phyloP scores from a whole-genome alignment of 35 echinoderm and acorn worm genomes.

The Holothuria glaberrima region DNA sequence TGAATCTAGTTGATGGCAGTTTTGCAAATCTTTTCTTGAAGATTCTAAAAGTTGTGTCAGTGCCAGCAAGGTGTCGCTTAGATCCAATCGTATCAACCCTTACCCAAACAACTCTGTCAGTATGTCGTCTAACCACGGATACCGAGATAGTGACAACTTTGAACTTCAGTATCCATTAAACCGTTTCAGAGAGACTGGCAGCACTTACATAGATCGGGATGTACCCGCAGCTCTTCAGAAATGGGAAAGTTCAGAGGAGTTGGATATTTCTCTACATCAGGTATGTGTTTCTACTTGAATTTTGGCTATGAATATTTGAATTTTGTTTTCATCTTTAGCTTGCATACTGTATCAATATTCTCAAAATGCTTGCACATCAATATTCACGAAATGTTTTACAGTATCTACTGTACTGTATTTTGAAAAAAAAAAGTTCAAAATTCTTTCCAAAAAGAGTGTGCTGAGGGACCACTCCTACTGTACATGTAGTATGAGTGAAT shows the following conservation, averaged over 20 bases:
- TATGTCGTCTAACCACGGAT: not conserved
- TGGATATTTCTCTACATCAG: conserved; percentile 36
- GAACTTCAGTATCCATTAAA: conserved; percentile 1
- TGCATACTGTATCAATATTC: too few relatives aligned
- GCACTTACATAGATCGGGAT: not conserved
- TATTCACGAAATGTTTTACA: too few relatives aligned
- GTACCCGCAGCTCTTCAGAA: not conserved
- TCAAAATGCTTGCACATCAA: too few relatives aligned
- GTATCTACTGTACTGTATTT: too few relatives aligned
- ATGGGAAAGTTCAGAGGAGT: conserved; percentile 38
- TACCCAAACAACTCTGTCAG: not conserved
- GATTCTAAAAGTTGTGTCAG: not conserved
- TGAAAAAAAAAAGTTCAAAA: too few relatives aligned
- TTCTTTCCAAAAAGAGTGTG: too few relatives aligned
- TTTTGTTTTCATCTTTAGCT: too few relatives aligned
- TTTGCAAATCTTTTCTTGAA: not conserved
- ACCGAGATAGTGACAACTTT: not conserved
- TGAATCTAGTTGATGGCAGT: too few relatives aligned
- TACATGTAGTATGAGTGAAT: too few relatives aligned
- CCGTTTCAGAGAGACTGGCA: not conserved
- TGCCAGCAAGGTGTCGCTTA: conserved; percentile 21
- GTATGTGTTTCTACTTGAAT: not conserved
- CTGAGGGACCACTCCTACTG: too few relatives aligned
- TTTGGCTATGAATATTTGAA: too few relatives aligned
- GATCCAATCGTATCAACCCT: conserved; percentile 4